Evolutionary conservation across 1,140 invertebrate species (phyloP), one percentile per base, ranked within the genome.

Genomic region (Nebria ingens): DNA sequence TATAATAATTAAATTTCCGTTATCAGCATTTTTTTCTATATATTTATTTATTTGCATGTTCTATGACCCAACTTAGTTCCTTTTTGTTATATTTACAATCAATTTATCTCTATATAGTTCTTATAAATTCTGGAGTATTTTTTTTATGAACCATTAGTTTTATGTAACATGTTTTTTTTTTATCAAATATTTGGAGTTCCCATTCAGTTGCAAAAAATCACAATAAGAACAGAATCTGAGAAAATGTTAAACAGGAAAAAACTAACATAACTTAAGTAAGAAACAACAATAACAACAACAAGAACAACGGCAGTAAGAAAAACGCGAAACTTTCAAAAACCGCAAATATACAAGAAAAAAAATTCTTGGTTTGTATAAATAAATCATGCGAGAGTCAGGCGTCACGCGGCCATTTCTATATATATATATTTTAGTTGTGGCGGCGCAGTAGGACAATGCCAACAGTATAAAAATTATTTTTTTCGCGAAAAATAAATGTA

Each of bases 391-490:
- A 45, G 3, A 45, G 40, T 45, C 17, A 45, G 15, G 6, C 40
- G 17, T 45, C 40, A n/a, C n/a, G 15, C 17, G 40, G 9, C 40
- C 9, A 17, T 34, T 45, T 45, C 40, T 45, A 45, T 9, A 45
- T 45, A 6, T 45, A 45, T 45, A 29, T 29, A 29, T 29, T n/a
- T 45, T 45, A 45, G 6, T 45, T 45, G 40, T 45, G 15, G 25
- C 25, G 25, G 25, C 4, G 25, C n/a, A 9, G 25, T 34, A 34
- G 15, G 40, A 45, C 40, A 45, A 45, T 45, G 15, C 9, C 40
- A 45, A 3, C 9, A 45, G 40, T 45, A 45, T 45, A 45, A 45
- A 45, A 45, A 45, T 45, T 45, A 45, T 45, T 45, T 45, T 45
- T 45, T 45, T 45, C 15, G 17, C 9, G 9, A 45, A 45, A 45